phyloP scores from a whole-genome alignment of 2,113 vertebrate species.

The Menura novaehollandiae region DNA sequence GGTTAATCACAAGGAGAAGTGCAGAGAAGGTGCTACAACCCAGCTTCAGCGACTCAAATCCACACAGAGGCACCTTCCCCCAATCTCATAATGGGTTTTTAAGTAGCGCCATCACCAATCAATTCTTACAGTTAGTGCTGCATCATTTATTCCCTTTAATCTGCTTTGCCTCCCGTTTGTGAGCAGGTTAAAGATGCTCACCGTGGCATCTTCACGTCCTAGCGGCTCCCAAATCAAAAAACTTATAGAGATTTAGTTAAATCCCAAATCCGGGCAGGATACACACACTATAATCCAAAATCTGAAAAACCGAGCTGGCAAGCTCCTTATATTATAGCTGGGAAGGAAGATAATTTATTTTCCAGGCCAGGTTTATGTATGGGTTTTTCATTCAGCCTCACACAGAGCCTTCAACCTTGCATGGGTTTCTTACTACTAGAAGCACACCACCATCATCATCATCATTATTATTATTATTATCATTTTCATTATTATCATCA shows the following conservation, averaged over 20 bases:
- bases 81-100: rapidly evolving
- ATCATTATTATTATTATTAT: too few species aligned
- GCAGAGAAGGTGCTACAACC: too few species aligned
- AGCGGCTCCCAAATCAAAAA: not conserved
- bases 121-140: not conserved
- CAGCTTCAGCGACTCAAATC: not conserved
- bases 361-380: not conserved
- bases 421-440: not conserved
- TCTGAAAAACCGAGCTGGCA: not conserved
- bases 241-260: not conserved
- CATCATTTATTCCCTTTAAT: not conserved
- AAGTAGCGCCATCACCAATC: not conserved
- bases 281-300: not conserved
- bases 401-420: not conserved
- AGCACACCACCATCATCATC: too few species aligned
- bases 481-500: too few species aligned
- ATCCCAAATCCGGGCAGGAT: not conserved
- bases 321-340: not conserved
- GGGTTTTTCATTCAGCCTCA: not conserved
- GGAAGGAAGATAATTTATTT: not conserved
- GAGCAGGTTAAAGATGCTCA: not conserved
- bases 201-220: rapidly evolving
- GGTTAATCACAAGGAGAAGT: not conserved
- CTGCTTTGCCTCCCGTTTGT: not conserved
- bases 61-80: not conserved